Evolutionary conservation across 1,140 invertebrate genomes (phyloP), one percentile per base, ranked within the genome.

Genomic region (Glossosoma conforme): DNA sequence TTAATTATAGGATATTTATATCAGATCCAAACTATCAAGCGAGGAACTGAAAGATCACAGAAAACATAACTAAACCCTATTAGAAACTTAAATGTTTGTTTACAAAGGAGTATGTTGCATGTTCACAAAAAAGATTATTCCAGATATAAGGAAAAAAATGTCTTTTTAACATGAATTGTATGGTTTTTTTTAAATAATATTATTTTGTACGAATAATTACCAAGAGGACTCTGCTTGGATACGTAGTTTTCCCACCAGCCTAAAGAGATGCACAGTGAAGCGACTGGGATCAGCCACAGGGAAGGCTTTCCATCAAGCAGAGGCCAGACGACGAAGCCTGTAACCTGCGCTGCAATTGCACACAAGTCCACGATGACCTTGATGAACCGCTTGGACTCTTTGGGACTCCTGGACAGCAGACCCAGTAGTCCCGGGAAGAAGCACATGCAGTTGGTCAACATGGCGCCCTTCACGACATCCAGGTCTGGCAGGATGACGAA

Each of bases 161-260:
- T n/a, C n/a, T n/a, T n/a, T n/a, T n/a, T n/a, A n/a, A n/a, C n/a
- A n/a, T n/a, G n/a, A n/a, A n/a, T n/a, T n/a, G n/a, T n/a, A n/a
- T n/a, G n/a, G n/a, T n/a, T n/a, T n/a, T n/a, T n/a, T n/a, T n/a
- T n/a, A n/a, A n/a, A n/a, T 8, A 28, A 28, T 8, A 28, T 8
- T 28, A 8, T 6, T n/a, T n/a, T 35, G 38, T 18, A 9, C 4
- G 11, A 38, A 24, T 43, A 57, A 64, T 68, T 68, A 78, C 85
- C 79, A 49, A 92, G 79, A 0, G 86, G 83, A 54, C 89, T 92
- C 44, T 87, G 80, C 54, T 81, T 79, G 19, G 89, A 88, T 0
- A 93, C 89, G 63, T 91, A 98, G 72, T 97, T 98, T 71, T 97
- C 94, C 94, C 94, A 97, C 89, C 92, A 97, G 18, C 90, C 87